A percentile compares a stretch with the other conserved stretches of the same genome.
Evolutionary conservation across 2,888 invertebrate genomes (phyloP).

Genomic region (Sphinx pinastri): DNA sequence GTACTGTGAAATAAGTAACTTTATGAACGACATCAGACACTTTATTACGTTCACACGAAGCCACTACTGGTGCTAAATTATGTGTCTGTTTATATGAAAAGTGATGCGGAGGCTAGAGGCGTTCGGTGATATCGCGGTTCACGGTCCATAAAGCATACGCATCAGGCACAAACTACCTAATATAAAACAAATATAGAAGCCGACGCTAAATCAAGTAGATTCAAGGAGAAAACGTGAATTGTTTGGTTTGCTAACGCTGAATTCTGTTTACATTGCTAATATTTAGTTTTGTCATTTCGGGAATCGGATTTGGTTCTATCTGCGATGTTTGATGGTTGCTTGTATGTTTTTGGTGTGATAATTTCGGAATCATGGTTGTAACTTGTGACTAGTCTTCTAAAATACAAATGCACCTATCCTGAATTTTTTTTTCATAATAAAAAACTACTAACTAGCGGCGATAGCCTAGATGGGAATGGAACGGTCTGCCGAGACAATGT

Average conservation of each 20-base stretch:
- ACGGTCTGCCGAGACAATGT: too few species aligned
- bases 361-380: neutral
- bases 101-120: slow-evolving; percentile 46
- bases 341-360: neutral
- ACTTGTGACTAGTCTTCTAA: too few species aligned
- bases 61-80: slow-evolving; percentile 37
- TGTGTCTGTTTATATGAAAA: slow-evolving; percentile 44
- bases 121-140: slow-evolving; percentile 60
- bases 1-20: slow-evolving; percentile 23
- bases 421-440: too few species aligned
- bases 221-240: slow-evolving; percentile 49
- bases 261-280: slow-evolving; percentile 56
- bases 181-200: slow-evolving; percentile 55
- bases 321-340: neutral
- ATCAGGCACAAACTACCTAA: slow-evolving; percentile 46
- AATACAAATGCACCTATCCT: too few species aligned
- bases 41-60: slow-evolving; percentile 26
- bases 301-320: slow-evolving; percentile 3
- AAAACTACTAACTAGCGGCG: too few species aligned
- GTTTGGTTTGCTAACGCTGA: slow-evolving; percentile 51
- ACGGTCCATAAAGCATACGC: slow-evolving; percentile 63
- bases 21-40: slow-evolving; percentile 21
- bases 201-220: slow-evolving; percentile 52
- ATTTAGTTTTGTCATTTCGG: slow-evolving; percentile 24
- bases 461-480: too few species aligned